Base-by-base conservation (phyloP, 1,140 invertebrate species). In the Cylas formicarius region DNA sequence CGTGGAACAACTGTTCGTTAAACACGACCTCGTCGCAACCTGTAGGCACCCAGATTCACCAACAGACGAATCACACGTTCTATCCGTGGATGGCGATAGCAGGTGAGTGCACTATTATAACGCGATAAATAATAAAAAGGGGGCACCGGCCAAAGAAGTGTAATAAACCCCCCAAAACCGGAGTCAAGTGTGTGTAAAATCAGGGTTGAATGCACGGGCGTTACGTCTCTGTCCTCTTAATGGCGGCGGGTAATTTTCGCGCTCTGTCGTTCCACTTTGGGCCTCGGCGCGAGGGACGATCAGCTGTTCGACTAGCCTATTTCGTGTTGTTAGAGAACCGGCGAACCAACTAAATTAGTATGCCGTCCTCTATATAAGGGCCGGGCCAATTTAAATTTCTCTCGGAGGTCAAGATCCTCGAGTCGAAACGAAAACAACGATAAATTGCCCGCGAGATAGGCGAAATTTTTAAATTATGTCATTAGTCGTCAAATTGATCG, bases 21-120 rank as follows among this genome's bases (percentile, higher is more conserved):
- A 83, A 80, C 65, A 76, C 84, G 36, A 76, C 82, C 47, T 76
- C 84, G 29, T 73, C 76, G 52, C 82, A 85, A 67, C 78, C 82
- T 57, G 80, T 82, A 44, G 81, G 81, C 35, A 81, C 85, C 28
- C 87, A 87, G 68, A 80, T 87, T 54, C 85, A 88, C 65, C 85
- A 89, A 70, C 86, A 90, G 72, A 78, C 79, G 65, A 90, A 86
- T 69, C 89, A 92, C 76, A 92, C 89, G 62, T 93, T 94, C 74
- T 94, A 94, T 73, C 90, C 90, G 50, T 93, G 90, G 90, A 94
- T 94, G 90, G 90, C 90, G 72, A 93, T 94, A 77, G 90, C 90
- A 91, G 90, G 90, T 93, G 70, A 83, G 84, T 54, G 11, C 7
- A n/a, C 16, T 13, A 28, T 17, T 26, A 5, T 21, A 44, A 32